Evolutionary conservation across 2,888 invertebrate species (phyloP).

Genomic region (Meteorus cinctellus): DNA sequence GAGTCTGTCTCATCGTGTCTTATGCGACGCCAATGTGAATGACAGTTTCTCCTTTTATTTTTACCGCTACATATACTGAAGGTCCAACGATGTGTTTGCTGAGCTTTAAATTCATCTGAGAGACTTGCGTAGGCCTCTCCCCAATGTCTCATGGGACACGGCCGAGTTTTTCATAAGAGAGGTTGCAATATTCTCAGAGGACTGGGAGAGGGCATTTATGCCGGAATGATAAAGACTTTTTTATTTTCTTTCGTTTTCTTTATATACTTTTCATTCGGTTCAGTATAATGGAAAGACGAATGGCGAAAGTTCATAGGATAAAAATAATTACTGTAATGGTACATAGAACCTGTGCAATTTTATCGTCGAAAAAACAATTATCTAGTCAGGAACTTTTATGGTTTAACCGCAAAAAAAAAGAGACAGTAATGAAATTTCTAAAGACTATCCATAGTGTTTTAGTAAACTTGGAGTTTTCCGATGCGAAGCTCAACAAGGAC

Average conservation of each 20-base stretch:
- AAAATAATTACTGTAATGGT: conserved; percentile 17
- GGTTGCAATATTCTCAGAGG: conserved; percentile 20
- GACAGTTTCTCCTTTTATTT: conserved; percentile 34
- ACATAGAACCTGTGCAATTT: background rate
- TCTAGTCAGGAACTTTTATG: background rate
- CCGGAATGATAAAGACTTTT: conserved; percentile 5
- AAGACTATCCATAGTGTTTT: conserved; percentile 14
- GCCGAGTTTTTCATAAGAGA: conserved; percentile 12
- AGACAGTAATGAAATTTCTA: conserved; percentile 6
- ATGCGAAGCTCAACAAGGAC: background rate
- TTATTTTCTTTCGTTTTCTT: conserved; percentile 27
- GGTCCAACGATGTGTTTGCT: conserved; percentile 29
- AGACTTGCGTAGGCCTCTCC: conserved; percentile 17
- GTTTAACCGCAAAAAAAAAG: conserved; percentile 1
- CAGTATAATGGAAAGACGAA: background rate
- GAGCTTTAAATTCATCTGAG: conserved; percentile 32
- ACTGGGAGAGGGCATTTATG: conserved; percentile 20
- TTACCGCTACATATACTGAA: conserved; percentile 4
- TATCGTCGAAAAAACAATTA: conserved; percentile 8
- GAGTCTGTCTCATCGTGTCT: conserved; percentile 36
- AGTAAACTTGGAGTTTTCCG: conserved; percentile 10
- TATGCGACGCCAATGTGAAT: conserved; percentile 22
- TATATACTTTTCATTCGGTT: conserved; percentile 9
- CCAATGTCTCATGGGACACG: conserved; percentile 25
- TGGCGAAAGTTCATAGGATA: conserved; percentile 13